Evolutionary conservation across 2,888 invertebrate species (phyloP).

Genomic region (Parnassius glacialis): DNA sequence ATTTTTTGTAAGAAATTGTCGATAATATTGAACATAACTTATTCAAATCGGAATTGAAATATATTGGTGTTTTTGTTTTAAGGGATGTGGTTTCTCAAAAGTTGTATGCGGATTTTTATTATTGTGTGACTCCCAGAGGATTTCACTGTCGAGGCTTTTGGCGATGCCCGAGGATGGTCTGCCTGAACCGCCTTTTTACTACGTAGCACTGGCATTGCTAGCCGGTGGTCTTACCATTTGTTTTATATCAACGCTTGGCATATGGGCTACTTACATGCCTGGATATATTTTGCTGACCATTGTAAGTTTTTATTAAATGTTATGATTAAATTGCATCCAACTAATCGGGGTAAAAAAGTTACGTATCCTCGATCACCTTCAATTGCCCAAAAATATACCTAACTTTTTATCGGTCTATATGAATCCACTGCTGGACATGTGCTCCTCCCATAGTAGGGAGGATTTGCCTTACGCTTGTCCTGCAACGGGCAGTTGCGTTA

Average conservation of each 20-base stretch:
- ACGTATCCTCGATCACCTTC: too few relatives aligned
- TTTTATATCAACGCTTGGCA: conserved; percentile 86
- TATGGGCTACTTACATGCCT: conserved; percentile 90
- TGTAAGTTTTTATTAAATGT: conserved; percentile 66
- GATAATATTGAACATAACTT: neutral
- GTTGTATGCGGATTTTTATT: conserved; percentile 87
- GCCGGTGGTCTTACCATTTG: conserved; percentile 85
- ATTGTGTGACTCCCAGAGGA: conserved; percentile 85
- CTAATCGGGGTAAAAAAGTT: too few relatives aligned
- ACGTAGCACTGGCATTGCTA: conserved; percentile 86
- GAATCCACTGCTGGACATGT: too few relatives aligned
- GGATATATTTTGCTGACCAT: conserved; percentile 86
- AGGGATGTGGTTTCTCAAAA: conserved; percentile 87
- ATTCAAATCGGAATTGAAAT: neutral
- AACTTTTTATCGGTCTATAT: too few relatives aligned
- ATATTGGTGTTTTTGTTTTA: conserved; percentile 27
- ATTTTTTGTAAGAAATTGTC: conserved; percentile 79
- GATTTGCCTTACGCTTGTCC: too few relatives aligned
- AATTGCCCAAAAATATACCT: too few relatives aligned
- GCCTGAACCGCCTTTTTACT: conserved; percentile 88
- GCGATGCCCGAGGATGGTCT: conserved; percentile 82
- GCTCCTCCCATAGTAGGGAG: too few relatives aligned
- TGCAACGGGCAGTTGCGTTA: too few relatives aligned
- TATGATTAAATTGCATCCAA: neutral
- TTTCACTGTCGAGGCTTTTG: conserved; percentile 86